Percentiles rank a stretch among this genome's conserved stretches.
These are phyloP conservation scores for Eupithecia inturbata DNA, from an alignment of 2,888 invertebrate genomes.

Conservation along the genomic window DNA sequence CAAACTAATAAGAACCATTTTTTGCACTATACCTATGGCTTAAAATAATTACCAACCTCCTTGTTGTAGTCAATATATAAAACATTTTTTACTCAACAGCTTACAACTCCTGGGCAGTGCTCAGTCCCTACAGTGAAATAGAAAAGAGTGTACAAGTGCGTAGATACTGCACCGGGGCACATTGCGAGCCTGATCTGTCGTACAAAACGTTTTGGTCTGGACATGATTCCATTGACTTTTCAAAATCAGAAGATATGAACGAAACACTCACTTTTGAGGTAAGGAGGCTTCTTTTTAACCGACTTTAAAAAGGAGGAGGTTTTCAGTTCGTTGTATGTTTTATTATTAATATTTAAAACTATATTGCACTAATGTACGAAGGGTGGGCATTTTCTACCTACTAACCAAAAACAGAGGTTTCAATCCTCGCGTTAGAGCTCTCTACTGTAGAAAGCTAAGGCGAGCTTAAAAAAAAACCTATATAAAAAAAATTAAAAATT, in stretches of 20 bases:
- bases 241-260: background rate
- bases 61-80: background rate
- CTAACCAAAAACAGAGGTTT: too few relatives aligned
- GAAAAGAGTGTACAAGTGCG: slow-evolving; percentile 38
- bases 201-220: slow-evolving; percentile 11
- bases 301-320: too few relatives aligned
- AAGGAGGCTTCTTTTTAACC: background rate
- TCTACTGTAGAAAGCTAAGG: too few relatives aligned
- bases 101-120: slow-evolving; percentile 52
- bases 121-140: slow-evolving; percentile 50
- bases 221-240: background rate
- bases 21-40: background rate
- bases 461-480: too few relatives aligned
- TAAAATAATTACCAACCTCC: background rate
- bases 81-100: slow-evolving; percentile 44
- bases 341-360: too few relatives aligned
- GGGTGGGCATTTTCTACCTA: too few relatives aligned
- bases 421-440: too few relatives aligned
- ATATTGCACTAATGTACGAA: too few relatives aligned
- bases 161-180: slow-evolving; percentile 52
- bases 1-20: background rate
- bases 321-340: too few relatives aligned
- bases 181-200: slow-evolving; percentile 56
- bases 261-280: slow-evolving; percentile 17
- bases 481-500: too few relatives aligned